Base-by-base conservation (phyloP, 1,140 invertebrate species). In the Heliconius congener region DNA sequence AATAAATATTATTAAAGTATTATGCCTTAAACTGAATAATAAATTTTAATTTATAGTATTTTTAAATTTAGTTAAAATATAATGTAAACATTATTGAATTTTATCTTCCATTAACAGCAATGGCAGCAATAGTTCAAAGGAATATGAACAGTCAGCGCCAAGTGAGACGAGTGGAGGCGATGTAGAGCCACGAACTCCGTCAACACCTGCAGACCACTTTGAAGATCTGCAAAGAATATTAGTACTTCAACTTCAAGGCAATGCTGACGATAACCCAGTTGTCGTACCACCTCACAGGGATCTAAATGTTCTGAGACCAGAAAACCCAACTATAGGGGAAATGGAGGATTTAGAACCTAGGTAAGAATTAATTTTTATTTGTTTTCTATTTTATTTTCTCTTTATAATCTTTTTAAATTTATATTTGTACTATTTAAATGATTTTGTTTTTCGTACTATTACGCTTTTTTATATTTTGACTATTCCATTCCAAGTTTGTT, bases 321-420 rank as follows among this genome's bases (percentile, higher is more conserved):
- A 95, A 73, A 96, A 97, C 90, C 97, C 96, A 0, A 96, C 96
- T 8, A 95, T 97, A 39, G 96, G 95, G 0, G 95, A 97, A 74
- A 87, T 97, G 87, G 96, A 96, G 80, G 95, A 96, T 55, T 87
- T 96, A 66, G 94, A 95, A 85, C 88, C 93, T n/a, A 95, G 95
- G 96, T 97, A 82, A 73, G n/a, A 30, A 16, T 37, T 2, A 23
- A 23, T 11, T 60, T 60, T 60, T 4, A 2, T 60, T 34, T 34
- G 4, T 34, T 0, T 34, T 34, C 34, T 34, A 34, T 37, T 37
- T 37, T 37, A 37, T 37, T 37, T 37, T 37, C 34, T 37, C 34
- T 37, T 37, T 37, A 37, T 8, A 37, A 5, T 37, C 34, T 37
- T 37, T 37, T 34, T 37, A 8, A 37, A 37, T 6, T 6, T 37